Evolutionary conservation across 2,888 invertebrate genomes (phyloP).

Genomic region (Cybosia mesomella): DNA sequence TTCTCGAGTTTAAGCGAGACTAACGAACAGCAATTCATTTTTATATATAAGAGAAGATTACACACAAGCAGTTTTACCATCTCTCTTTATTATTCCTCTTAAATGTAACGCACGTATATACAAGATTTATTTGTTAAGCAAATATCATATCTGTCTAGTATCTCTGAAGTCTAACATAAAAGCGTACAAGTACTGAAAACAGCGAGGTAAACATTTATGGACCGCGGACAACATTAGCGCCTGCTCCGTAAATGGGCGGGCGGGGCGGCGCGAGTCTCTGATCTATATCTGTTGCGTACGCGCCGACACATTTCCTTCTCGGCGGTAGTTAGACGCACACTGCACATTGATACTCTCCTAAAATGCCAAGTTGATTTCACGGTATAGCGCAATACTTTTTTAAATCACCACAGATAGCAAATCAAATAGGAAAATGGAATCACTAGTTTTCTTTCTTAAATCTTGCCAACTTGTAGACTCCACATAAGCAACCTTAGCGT

Average conservation of each 20-base stretch:
- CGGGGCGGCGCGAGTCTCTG: slow-evolving; percentile 64
- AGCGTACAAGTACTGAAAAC: slow-evolving; percentile 9
- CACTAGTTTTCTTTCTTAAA: not conserved
- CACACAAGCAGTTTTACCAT: no score
- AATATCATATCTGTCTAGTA: not conserved
- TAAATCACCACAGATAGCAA: not conserved
- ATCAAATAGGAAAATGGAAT: not conserved
- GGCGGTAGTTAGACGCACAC: slow-evolving; percentile 37
- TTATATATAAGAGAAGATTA: no score
- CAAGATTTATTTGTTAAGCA: no score
- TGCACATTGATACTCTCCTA: slow-evolving; percentile 23
- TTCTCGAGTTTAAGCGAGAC: no score
- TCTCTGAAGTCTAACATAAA: not conserved
- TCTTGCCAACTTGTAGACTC: not conserved
- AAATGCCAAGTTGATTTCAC: not conserved
- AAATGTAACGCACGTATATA: no score
- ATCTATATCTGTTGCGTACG: slow-evolving; percentile 67
- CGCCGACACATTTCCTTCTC: slow-evolving; percentile 55
- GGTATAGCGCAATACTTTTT: not conserved
- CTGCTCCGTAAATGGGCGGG: slow-evolving; percentile 64
- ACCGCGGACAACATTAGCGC: slow-evolving; percentile 52
- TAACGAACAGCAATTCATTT: no score
- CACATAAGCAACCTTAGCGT: no score
- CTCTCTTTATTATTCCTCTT: no score
- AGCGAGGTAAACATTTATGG: slow-evolving; percentile 39